A percentile compares a stretch with the other conserved stretches of the same genome.
Conservation (phyloP, 2,797 vertebrate species). For the Streptopelia turtur region DNA sequence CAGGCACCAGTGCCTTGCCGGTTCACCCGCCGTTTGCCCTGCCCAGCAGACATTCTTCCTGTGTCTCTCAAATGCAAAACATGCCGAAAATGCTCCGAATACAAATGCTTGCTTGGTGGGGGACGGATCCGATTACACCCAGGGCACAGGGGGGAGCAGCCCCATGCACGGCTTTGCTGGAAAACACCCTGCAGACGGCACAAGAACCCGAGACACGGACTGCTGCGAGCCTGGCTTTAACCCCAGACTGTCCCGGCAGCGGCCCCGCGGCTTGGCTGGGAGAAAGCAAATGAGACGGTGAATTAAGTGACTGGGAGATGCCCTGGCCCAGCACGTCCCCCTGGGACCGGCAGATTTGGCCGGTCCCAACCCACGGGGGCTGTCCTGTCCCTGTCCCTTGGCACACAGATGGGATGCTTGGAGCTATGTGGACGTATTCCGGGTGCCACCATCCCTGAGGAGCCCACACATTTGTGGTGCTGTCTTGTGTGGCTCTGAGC, state of each 20-base stretch:
- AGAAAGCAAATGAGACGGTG: background rate
- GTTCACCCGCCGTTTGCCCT: background rate
- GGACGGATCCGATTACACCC: background rate
- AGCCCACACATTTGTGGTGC: rapidly evolving
- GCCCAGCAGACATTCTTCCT: constrained; percentile 6
- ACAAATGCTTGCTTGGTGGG: background rate
- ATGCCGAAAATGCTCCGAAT: constrained; percentile 15
- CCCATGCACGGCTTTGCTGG: background rate
- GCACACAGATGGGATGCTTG: background rate
- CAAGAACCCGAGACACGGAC: background rate
- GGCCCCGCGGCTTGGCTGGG: rapidly evolving
- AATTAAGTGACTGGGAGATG: background rate
- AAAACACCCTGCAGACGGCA: background rate
- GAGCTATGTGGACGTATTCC: rapidly evolving
- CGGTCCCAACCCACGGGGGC: background rate
- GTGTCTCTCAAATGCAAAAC: constrained; percentile 20
- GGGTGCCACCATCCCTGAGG: background rate
- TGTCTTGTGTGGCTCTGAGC: background rate
- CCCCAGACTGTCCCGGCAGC: background rate
- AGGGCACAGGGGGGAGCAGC: background rate
- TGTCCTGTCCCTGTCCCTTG: background rate
- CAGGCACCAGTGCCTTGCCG: rapidly evolving
- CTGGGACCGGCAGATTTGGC: background rate
- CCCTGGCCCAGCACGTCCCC: rapidly evolving
- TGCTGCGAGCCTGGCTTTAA: background rate